Percentiles rank a stretch among this genome's conserved stretches.
These are phyloP conservation scores for Watsonalla binaria DNA, from an alignment of 2,888 invertebrate genomes.

Conservation along the genomic window DNA sequence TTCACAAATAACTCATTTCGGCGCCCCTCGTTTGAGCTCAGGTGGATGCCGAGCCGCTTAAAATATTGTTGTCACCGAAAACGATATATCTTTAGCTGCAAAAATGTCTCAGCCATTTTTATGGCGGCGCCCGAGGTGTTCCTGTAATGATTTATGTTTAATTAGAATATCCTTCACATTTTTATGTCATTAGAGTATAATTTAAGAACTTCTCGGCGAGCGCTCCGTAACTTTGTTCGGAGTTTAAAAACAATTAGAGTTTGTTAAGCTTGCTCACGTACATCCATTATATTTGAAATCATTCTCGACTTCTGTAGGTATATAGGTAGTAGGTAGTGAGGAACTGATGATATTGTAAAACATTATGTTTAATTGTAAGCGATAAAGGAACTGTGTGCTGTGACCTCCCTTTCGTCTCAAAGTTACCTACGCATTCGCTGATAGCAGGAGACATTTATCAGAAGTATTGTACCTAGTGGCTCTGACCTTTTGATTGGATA, in stretches of 20 bases:
- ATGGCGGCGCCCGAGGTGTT: conserved; percentile 48
- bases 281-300: conserved; percentile 14
- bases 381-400: conserved; percentile 34
- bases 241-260: conserved; percentile 46
- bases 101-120: conserved; percentile 57
- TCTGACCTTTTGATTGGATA: conserved; percentile 8
- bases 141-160: conserved; percentile 67
- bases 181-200: conserved; percentile 49
- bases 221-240: conserved; percentile 25
- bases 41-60: conserved; percentile 57
- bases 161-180: conserved; percentile 61
- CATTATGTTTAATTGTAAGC: conserved; percentile 18
- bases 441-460: conserved; percentile 45
- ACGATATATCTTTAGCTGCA: conserved; percentile 62
- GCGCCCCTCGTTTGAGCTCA: conserved; percentile 46
- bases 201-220: conserved; percentile 42
- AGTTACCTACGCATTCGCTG: conserved; percentile 26
- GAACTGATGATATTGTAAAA: not conserved
- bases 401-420: conserved; percentile 42
- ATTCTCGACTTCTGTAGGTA: not conserved
- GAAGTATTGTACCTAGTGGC: conserved; percentile 9
- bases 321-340: not conserved
- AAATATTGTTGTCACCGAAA: conserved; percentile 65
- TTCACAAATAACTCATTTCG: conserved; percentile 53
- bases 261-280: conserved; percentile 27